Evolutionary conservation across 2,888 invertebrate genomes (phyloP), one percentile per base, ranked within the genome.

Genomic region (Watsonalla binaria): DNA sequence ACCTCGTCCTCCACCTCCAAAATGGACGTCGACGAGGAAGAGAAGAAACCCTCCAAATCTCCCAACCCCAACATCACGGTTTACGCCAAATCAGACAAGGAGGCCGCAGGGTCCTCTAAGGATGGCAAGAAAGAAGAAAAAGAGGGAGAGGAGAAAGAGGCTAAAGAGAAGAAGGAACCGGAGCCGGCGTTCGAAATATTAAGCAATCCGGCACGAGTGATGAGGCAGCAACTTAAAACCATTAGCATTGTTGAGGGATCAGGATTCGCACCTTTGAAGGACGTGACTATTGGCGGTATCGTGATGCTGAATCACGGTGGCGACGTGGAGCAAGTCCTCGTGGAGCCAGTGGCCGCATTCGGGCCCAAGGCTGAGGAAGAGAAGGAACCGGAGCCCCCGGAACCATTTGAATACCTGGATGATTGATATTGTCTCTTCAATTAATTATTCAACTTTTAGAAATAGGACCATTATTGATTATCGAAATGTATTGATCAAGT

Each of bases 381-480:
- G 70, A 97, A 97, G 74, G 99, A 99, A 85, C 98, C 99, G 0
- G 98, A 98, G 73, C 97, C 98, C 47, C 99, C 99, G 76, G 98
- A 98, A 92, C 98, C 99, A 62, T 99, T 99, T 81, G 98, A 98
- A 89, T 99, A 96, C 90, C 94, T 94, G 69, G 98, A 99, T 84
- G 96, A 96, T 82, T 94, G 92, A 92, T 81, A 72, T 64, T 70
- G 63, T 62, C 59, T 73, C 53, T 78, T 76, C 57, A 63, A 65
- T 68, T 81, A 77, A 74, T 62, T 61, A 59, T 57, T 49, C 37
- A 49, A 47, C 53, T 58, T 54, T 58, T 76, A 76, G 70, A 56
- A 57, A 60, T 82, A 82, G 72, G 72, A 71, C 68, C 60, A 65
- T 63, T 69, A 66, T 75, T 55, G 77, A 76, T 65, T 60, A 65